Percentiles rank a stretch among this genome's conserved stretches.
Conservation (phyloP, 2,113 vertebrate species). For the Festucalex cinctus region DNA sequence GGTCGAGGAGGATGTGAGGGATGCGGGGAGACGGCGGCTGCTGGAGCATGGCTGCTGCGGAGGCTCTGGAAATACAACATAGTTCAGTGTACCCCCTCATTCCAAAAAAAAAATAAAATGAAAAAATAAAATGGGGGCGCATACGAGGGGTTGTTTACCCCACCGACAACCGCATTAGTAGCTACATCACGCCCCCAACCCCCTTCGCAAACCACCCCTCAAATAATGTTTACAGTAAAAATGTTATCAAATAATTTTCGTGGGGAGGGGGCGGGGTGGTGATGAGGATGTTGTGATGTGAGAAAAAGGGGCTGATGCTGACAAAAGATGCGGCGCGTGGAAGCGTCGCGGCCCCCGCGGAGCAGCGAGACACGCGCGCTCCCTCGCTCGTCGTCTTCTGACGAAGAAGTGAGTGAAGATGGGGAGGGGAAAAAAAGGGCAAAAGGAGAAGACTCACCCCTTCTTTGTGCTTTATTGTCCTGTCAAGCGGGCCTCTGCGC, state of each 20-base stretch:
- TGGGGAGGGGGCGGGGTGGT: slow-evolving; percentile 3
- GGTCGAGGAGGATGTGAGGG: slow-evolving; percentile 52
- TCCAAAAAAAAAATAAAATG: background rate
- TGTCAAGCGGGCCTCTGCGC: slow-evolving; percentile 80
- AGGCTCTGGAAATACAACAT: background rate
- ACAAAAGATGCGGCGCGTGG: slow-evolving; percentile 70
- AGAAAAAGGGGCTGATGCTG: slow-evolving; percentile 19
- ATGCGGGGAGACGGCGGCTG: slow-evolving; percentile 23
- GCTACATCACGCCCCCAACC: background rate
- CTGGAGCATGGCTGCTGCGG: slow-evolving; percentile 58
- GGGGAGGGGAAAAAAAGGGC: slow-evolving; percentile 32
- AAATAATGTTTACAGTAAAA: slow-evolving; percentile 31
- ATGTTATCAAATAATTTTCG: background rate
- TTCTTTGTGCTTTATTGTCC: slow-evolving; percentile 82
- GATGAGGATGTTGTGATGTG: slow-evolving; percentile 31
- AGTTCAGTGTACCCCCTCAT: background rate
- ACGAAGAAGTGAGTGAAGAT: slow-evolving; percentile 2
- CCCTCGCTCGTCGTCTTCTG: background rate
- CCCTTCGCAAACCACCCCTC: slow-evolving; percentile 27
- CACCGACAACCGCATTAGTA: slow-evolving; percentile 57
- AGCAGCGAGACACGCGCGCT: background rate
- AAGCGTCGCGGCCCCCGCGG: slow-evolving; percentile 45
- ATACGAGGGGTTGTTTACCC: slow-evolving; percentile 8
- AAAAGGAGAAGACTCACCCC: slow-evolving; percentile 71
- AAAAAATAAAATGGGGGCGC: background rate